Evolutionary conservation across 2,888 invertebrate species (phyloP), one percentile per base, ranked within the genome.

Genomic region (Synergus itoensis): DNA sequence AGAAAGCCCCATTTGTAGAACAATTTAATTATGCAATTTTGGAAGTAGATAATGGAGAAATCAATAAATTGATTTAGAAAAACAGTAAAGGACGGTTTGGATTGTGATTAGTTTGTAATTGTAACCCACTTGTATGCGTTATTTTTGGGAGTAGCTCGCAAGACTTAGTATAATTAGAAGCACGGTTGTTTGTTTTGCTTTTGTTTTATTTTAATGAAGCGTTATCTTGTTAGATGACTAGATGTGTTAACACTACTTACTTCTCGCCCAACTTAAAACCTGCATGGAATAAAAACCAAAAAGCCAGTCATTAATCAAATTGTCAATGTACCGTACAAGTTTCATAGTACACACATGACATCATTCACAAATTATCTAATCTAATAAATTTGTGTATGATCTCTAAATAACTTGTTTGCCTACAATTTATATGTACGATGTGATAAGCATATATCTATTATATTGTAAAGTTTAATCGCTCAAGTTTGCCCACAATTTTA

Each of bases 171-270:
- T 53, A 53, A 53, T 60, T 85, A 88, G 83, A 88, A 88, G 88
- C 88, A 77, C 83, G 36, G 36, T 4, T 77, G 79, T 43, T 80
- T 78, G 82, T 76, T 79, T 83, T 83, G 80, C 82, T 85, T 83
- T 86, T 84, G 83, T 84, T 60, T 12, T 21, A 18, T 60, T 87
- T 87, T 87, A 89, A 87, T 84, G 87, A 90, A 90, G 89, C 89
- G 89, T 90, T 60, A 21, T 53, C 53, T 60, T 88, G 87, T 89
- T 88, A 88, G 89, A 87, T 90, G 90, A 90, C 90, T 90, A 90
- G 90, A 90, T 87, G 88, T 86, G 89, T 90, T 90, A 89, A 86
- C 81, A 88, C 87, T 89, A 89, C 86, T 87, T 87, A 85, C 86
- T 86, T 86, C 82, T 86, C 85, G 85, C 84, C 88, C 86, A 87